These are phyloP conservation scores for Gryllus bimaculatus DNA, from an alignment of 1,140 invertebrate genomes.

Conservation along the genomic window DNA sequence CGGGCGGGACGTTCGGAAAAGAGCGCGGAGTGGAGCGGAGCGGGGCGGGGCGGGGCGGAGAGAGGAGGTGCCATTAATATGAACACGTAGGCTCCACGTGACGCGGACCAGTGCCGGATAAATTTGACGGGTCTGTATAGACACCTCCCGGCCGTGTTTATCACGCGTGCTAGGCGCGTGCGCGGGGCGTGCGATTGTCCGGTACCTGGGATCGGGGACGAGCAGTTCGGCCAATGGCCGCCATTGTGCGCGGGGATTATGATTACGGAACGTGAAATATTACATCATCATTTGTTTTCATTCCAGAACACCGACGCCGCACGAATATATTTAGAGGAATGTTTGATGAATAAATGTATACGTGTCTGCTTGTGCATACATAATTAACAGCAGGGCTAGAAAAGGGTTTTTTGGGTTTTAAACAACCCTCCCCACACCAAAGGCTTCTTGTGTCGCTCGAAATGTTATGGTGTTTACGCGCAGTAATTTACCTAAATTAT, in stretches of 20 bases:
- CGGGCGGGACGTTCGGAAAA: too few relatives aligned
- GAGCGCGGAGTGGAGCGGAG: not conserved
- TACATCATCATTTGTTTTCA: slow-evolving; percentile 5
- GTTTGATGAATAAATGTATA: slow-evolving; percentile 2
- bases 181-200: not conserved
- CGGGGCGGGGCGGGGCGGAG: too few relatives aligned
- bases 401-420: not conserved
- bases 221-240: not conserved
- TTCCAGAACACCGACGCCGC: not conserved
- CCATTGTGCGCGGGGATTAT: not conserved
- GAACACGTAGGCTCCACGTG: not conserved
- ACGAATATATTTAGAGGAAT: not conserved
- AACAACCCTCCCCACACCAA: not conserved
- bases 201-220: not conserved
- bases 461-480: not conserved
- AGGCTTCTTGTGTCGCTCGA: not conserved
- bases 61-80: not conserved
- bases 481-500: slow-evolving; percentile 1
- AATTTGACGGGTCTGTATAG: not conserved
- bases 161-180: not conserved
- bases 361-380: not conserved
- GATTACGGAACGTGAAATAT: slow-evolving; percentile 1
- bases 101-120: not conserved
- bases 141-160: not conserved
- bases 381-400: slow-evolving; percentile 1